Evolutionary conservation across 2,113 vertebrate genomes (phyloP).

Genomic region (Brienomyrus longianalis): DNA sequence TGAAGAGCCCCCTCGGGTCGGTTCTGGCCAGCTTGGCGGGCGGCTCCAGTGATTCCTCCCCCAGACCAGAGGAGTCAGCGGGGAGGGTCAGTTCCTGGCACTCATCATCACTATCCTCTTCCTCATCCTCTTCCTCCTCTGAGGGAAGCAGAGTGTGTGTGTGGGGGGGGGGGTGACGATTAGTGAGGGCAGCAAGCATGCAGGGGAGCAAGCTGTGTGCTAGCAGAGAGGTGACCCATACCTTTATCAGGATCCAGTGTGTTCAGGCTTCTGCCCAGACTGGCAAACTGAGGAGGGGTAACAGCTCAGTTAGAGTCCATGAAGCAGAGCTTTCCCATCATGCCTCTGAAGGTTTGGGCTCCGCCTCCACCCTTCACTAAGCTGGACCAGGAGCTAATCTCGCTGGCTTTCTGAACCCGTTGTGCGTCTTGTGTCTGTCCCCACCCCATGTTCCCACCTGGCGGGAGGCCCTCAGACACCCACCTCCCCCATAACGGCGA

Average conservation of each 20-base stretch:
- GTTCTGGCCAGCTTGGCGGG: constrained; percentile 71
- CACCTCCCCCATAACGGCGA: constrained; percentile 89
- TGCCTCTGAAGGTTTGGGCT: not conserved
- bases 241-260: constrained; percentile 77
- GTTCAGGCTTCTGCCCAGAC: constrained; percentile 61
- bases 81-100: constrained; percentile 67
- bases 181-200: not conserved
- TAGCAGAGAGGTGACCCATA: constrained; percentile 32
- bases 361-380: not conserved
- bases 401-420: not conserved
- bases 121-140: constrained; percentile 79
- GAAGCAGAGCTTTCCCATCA: not conserved
- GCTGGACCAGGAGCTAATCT: not conserved
- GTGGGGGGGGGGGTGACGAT: not conserved
- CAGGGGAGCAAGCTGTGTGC: not conserved
- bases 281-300: constrained; percentile 67
- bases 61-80: constrained; percentile 50
- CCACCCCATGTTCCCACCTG: not conserved
- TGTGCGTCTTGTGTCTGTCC: not conserved
- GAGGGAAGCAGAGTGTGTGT: constrained; percentile 29
- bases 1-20: constrained; percentile 41
- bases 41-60: constrained; percentile 67
- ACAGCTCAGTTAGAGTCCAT: not conserved
- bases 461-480: not conserved
- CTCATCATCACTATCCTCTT: constrained; percentile 82